Conservation (phyloP, 30 jellyfish, hydroid and myxozoan species). For the Hydractinia symbiolongicarpus region DNA sequence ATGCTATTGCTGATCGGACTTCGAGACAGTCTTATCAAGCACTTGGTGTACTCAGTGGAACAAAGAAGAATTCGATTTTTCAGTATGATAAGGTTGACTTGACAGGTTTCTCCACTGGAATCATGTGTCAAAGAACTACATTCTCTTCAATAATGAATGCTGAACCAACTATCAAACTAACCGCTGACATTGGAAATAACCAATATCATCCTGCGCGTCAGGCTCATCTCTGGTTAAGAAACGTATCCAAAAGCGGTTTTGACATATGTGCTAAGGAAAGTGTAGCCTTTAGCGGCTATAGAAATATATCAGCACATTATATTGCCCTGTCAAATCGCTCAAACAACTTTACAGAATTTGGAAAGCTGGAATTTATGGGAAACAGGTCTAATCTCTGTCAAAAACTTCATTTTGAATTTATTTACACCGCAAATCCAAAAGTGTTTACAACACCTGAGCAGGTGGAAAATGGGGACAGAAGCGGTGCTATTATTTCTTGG, state of each 20-base stretch:
- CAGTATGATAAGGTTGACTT: background rate
- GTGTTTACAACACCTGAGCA: slow-evolving; percentile 22
- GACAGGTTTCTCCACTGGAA: background rate
- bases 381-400: background rate
- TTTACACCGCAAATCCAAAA: background rate
- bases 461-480: background rate
- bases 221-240: slow-evolving; percentile 3
- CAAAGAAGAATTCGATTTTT: background rate
- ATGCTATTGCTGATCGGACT: background rate
- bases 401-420: background rate
- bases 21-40: background rate
- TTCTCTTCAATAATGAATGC: background rate
- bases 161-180: background rate
- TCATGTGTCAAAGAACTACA: background rate
- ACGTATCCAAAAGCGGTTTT: slow-evolving; percentile 12
- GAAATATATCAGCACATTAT: background rate
- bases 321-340: slow-evolving; percentile 10
- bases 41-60: background rate
- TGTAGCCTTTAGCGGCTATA: background rate
- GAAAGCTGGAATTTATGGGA: background rate
- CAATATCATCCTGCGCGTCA: background rate
- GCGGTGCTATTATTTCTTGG: slow-evolving; percentile 6
- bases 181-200: background rate
- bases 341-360: background rate
- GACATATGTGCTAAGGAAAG: slow-evolving; percentile 15